Evolutionary conservation across 2,888 invertebrate genomes (phyloP), one percentile per base, ranked within the genome.

Genomic region (Auanema sp.): DNA sequence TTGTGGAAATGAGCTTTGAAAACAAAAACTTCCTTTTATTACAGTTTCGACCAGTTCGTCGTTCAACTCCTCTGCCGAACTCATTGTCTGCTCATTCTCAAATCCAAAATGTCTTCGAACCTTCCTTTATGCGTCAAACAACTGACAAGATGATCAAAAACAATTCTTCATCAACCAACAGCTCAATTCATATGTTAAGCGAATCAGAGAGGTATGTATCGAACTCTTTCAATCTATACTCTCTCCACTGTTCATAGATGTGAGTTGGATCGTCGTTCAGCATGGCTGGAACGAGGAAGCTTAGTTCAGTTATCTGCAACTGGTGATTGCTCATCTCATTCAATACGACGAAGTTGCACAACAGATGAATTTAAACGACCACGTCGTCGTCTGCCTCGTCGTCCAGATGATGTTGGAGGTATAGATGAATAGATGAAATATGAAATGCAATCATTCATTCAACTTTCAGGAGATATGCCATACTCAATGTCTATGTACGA

Each of bases 211-310:
- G 33, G 33, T 33, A 5, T 33, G 33, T n/a, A n/a, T n/a, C n/a
- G n/a, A 33, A 5, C 33, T 33, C 8, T 3, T 8, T 33, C 8
- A 33, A 33, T 8, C 3, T 8, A 33, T 33, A 33, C 33, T 33
- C n/a, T 57, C 14, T 18, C 16, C 3, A 5, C 21, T 67, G n/a
- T n/a, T n/a, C 67, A 55, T 53, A 72, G 72, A 41, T 59, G 60
- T 51, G 72, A 67, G 21, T 53, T 69, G 40, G 68, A 63, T 18
- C 66, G 64, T 8, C 63, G 72, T n/a, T 60, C 68, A 55, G 72
- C 65, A 52, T 72, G 72, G 72, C 64, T 72, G 66, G 72, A 72
- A 51, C 64, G 70, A 24, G 72, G 72, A 23, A 68, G 68, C 51
- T 60, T 70, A 16, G 66, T 64, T 33, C 62, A 62, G 23, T 14